Percentiles rank a stretch among this genome's conserved stretches.
phyloP scores from a whole-genome alignment of 2,797 vertebrate species.

The Galagoides demidoff region DNA sequence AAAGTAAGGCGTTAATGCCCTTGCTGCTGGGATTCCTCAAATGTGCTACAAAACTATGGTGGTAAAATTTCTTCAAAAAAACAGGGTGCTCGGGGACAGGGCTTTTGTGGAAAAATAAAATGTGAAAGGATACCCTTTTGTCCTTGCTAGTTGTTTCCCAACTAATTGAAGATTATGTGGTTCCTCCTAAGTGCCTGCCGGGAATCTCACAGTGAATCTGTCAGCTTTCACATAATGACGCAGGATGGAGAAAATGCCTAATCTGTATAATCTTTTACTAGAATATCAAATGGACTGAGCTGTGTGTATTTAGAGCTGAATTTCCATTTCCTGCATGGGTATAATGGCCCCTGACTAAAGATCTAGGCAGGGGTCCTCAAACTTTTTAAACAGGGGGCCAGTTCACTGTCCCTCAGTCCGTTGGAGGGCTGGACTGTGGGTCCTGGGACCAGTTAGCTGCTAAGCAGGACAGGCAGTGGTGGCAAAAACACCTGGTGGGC shows the following conservation, averaged over 20 bases:
- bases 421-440: too few relatives aligned
- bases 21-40: conserved; percentile 43
- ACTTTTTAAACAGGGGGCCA: too few relatives aligned
- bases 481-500: too few relatives aligned
- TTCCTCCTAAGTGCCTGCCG: conserved; percentile 2
- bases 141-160: neutral
- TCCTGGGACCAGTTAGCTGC: too few relatives aligned
- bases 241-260: conserved; percentile 21
- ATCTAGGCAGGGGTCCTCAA: neutral
- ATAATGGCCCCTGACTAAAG: neutral
- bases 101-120: conserved; percentile 27
- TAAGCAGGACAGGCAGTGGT: too few relatives aligned
- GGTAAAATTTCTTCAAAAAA: conserved; percentile 58
- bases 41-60: conserved; percentile 45
- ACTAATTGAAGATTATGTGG: neutral
- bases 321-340: neutral
- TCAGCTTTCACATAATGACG: conserved; percentile 45
- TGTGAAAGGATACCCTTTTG: neutral
- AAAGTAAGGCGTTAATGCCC: conserved; percentile 41
- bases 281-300: conserved; percentile 21
- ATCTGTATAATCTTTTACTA: conserved; percentile 41
- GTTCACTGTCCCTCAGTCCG: too few relatives aligned
- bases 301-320: neutral
- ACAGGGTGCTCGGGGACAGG: neutral
- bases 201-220: conserved; percentile 2